Base-by-base conservation (phyloP, 2,888 invertebrate genomes). In the Pammene fasciana region DNA sequence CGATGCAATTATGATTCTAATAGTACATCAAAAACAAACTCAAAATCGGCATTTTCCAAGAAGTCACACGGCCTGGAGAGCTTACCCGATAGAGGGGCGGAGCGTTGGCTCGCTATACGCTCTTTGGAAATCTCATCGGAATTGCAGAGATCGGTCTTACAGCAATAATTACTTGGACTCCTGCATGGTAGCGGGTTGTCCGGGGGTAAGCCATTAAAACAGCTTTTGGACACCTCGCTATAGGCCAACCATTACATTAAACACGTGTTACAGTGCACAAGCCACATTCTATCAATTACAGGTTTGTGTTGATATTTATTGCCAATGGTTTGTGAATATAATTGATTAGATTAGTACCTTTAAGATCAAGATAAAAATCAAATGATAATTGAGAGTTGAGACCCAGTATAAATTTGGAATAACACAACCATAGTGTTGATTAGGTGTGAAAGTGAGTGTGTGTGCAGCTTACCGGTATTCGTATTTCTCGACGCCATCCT, bases 381-480 rank as follows among this genome's bases (percentile, higher is more conserved):
- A 62, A 70, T 62, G 13, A 34, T 54, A 36, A 45, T n/a, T 50
- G 26, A n/a, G 18, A 62, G 46, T 56, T 61, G 48, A 46, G 34
- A 5, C 52, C 16, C n/a, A 60, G 48, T 55, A 56, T 13, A 68
- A 70, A 64, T 68, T 57, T 56, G 43, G 64, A 70, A 56, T 38
- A 62, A 61, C 64, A 67, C 48, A 34, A 45, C 26, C 45, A n/a
- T 68, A 54, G 52, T 70, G 54, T 18, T 26, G 41, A 9, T 45
- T 9, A 38, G 48, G 14, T 38, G 48, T 55, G 9, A 50, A 41
- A 50, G 13, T 65, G 26, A 64, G 59, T 71, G 67, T 68, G 61
- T 70, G 67, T 71, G 65, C 55, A 70, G 89, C 94, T 94, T 95
- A 97, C 97, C 97, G 96, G 93, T 96, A 97, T 67, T 95, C 95